A percentile compares a stretch with the other conserved stretches of the same genome.
Conservation (phyloP, 2,888 invertebrate genomes). For the Lacanobia oleracea region DNA sequence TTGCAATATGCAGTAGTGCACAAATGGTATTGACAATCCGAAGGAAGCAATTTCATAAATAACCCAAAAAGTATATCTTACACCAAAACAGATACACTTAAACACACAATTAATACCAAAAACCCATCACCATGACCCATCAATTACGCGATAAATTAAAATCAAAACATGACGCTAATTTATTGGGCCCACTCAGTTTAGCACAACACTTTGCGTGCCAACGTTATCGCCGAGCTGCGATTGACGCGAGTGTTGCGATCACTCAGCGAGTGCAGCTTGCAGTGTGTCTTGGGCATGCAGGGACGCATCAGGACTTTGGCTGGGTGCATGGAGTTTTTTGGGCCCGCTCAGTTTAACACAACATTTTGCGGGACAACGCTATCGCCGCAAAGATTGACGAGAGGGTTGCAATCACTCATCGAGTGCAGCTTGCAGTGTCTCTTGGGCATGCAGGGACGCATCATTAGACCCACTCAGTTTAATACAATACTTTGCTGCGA, state of each 20-base stretch:
- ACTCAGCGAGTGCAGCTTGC: conserved; percentile 65
- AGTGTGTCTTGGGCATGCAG: conserved; percentile 56
- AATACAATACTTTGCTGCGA: too few relatives aligned
- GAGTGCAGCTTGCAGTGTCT: conserved; percentile 63
- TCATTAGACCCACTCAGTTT: too few relatives aligned
- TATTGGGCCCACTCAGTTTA: conserved; percentile 51
- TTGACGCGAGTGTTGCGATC: conserved; percentile 61
- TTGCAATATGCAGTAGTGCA: too few relatives aligned
- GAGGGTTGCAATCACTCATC: conserved; percentile 61
- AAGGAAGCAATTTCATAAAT: background rate
- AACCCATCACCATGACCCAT: conserved; percentile 41
- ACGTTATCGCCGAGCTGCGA: conserved; percentile 50
- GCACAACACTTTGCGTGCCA: conserved; percentile 57
- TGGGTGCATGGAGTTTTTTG: conserved; percentile 11
- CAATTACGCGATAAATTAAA: conserved; percentile 58
- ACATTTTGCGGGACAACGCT: conserved; percentile 55
- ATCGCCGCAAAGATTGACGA: conserved; percentile 56
- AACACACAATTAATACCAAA: conserved; percentile 31
- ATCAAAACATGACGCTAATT: conserved; percentile 55
- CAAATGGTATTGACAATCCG: background rate
- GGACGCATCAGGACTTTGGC: background rate
- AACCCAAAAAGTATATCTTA: background rate
- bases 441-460: conserved; percentile 45
- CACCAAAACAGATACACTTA: background rate
- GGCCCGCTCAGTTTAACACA: conserved; percentile 47